Evolutionary conservation across 2,113 vertebrate genomes (phyloP), one percentile per base, ranked within the genome.

Genomic region (Labeo catla): DNA sequence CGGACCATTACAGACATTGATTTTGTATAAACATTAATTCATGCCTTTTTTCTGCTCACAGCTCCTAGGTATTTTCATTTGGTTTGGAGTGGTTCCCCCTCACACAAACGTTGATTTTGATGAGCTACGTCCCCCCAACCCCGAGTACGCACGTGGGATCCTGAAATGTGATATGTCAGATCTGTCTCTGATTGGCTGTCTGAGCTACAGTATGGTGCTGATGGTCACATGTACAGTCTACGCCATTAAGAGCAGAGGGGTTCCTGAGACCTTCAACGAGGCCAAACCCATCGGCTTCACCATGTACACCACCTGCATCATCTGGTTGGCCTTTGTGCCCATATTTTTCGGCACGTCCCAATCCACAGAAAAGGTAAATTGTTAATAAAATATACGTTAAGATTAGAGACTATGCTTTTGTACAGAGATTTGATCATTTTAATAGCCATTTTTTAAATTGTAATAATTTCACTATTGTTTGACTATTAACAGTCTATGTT

Each of bases 131-230:
- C 96, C 96, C 0, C 94, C 95, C 2, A 96, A 98, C 68, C 97
- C 97, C 0, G 96, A 97, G 88, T 94, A 93, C 1, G 97, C 97
- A 0, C 93, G 96, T 0, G 97, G 97, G 0, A 93, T 98, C 59
- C 94, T 98, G 52, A 97, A 97, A 89, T 98, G 97, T 0, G 97
- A 98, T 92, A 96, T 98, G 96, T 97, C 97, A 0, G 97, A 98
- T 76, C 92, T 97, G 28, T 97, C 95, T 3, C 96, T 97, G 16
- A 94, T 98, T 57, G 90, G 95, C 45, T 97, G 96, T 90, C 92
- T 98, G 92, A 95, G 96, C 90, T 98, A 97, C 90, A 97, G 96
- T 23, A 93, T 98, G 49, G 90, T 96, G 4, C 95, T 98, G 77
- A 98, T 98, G 97, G 94, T 97, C 86, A 98, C 97, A 0, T 97